Evolutionary conservation across 2,113 vertebrate species (phyloP).

Genomic region (Embiotoca jacksoni): DNA sequence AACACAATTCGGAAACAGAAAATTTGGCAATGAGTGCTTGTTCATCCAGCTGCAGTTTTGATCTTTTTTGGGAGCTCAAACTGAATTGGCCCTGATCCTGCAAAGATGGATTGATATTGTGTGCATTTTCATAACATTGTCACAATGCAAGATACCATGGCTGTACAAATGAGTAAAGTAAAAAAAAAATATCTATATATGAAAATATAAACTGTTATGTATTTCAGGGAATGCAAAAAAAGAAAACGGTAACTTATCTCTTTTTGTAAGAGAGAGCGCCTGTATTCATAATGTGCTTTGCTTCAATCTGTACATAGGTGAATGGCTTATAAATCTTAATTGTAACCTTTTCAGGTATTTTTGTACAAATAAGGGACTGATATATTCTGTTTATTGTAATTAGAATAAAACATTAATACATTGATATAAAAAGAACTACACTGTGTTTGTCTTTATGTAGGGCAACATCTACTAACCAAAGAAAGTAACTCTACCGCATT

Average conservation of each 20-base stretch:
- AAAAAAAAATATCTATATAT: constrained; percentile 61
- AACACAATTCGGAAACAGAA: not conserved
- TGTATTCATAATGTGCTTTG: constrained; percentile 90
- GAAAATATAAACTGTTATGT: constrained; percentile 69
- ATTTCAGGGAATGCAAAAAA: constrained; percentile 92
- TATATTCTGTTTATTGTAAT: constrained; percentile 97
- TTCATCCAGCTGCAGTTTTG: constrained; percentile 22
- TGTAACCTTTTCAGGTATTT: constrained; percentile 99
- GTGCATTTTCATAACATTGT: constrained; percentile 82
- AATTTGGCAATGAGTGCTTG: constrained; percentile 12
- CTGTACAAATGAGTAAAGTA: constrained; percentile 83
- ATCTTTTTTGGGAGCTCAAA: constrained; percentile 27
- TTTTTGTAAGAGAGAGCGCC: constrained; percentile 86
- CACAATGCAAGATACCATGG: constrained; percentile 85
- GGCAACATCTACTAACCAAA: not conserved
- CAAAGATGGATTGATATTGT: constrained; percentile 63
- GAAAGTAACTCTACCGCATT: not conserved
- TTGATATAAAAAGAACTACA: constrained; percentile 87
- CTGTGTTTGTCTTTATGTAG: constrained; percentile 66
- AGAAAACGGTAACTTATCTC: constrained; percentile 78
- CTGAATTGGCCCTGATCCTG: constrained; percentile 44
- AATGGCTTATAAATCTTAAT: constrained; percentile 92
- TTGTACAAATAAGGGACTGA: constrained; percentile 99
- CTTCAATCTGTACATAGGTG: constrained; percentile 94
- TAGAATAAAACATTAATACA: constrained; percentile 98